A percentile compares a stretch with the other conserved stretches of the same genome.
Conservation (phyloP, 2,797 vertebrate genomes). For the Clarias platycephalus region DNA sequence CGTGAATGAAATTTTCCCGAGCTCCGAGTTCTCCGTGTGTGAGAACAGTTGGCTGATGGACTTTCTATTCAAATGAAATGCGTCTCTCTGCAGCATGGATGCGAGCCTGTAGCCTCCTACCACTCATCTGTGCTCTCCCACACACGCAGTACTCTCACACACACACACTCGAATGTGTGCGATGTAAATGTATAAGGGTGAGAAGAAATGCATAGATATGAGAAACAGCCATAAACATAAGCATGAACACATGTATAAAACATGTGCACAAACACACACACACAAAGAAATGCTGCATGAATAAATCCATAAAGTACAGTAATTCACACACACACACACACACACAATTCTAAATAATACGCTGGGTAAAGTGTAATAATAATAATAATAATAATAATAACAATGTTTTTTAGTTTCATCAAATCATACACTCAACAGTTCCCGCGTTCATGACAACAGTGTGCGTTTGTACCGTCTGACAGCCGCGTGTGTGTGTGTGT, state of each 20-base stretch:
- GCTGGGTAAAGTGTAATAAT: too few species aligned
- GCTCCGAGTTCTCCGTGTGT: conserved; percentile 7
- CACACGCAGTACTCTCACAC: conserved; percentile 11
- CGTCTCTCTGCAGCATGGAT: conserved; percentile 52
- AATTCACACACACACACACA: too few species aligned
- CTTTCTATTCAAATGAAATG: conserved; percentile 61
- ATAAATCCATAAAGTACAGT: neutral
- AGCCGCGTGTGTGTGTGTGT: neutral
- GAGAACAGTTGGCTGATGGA: conserved; percentile 49
- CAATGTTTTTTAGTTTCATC: neutral
- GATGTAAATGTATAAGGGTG: neutral
- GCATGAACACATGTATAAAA: neutral
- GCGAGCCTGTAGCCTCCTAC: conserved; percentile 61
- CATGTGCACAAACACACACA: neutral
- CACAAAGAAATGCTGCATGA: neutral
- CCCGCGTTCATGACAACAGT: neutral
- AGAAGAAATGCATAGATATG: neutral
- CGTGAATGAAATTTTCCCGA: conserved; percentile 22
- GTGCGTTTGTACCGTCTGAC: neutral
- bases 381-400: neutral
- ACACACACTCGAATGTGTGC: neutral
- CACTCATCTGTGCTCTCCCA: conserved; percentile 62
- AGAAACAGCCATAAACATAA: neutral
- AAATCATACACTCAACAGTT: neutral
- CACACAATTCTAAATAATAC: neutral